Conservation (phyloP, 2,797 vertebrate species). For the Pseudopleuronectes americanus region DNA sequence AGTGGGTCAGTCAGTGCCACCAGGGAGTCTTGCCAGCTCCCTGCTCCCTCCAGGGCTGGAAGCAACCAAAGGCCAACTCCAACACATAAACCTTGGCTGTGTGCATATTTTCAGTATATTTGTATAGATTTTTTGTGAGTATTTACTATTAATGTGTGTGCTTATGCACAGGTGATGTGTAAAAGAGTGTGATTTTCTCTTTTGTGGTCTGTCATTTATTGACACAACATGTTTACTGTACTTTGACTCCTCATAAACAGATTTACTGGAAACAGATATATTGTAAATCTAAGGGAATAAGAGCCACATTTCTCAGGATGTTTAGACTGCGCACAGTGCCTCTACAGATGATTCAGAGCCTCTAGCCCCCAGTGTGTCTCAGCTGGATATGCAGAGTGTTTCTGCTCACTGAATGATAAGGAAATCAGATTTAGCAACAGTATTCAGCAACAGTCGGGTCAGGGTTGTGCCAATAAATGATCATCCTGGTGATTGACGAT, state of each 20-base stretch:
- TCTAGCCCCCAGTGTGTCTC: constrained; percentile 50
- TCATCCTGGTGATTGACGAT: background rate
- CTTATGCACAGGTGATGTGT: background rate
- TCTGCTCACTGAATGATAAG: constrained; percentile 73
- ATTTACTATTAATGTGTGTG: constrained; percentile 4
- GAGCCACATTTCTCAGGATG: constrained; percentile 27
- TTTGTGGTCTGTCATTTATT: constrained; percentile 25
- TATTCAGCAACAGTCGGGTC: constrained; percentile 45
- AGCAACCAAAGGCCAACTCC: constrained; percentile 51
- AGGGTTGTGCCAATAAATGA: background rate
- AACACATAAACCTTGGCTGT: constrained; percentile 28
- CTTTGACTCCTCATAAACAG: constrained; percentile 56
- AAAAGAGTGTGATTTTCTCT: background rate
- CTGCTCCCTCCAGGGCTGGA: constrained; percentile 47
- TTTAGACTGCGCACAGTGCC: constrained; percentile 41
- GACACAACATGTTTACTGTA: constrained; percentile 45
- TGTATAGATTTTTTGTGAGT: constrained; percentile 3
- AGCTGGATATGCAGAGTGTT: constrained; percentile 63
- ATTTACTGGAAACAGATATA: constrained; percentile 15
- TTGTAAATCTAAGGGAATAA: constrained; percentile 19
- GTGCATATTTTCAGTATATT: constrained; percentile 7
- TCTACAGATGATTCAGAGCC: constrained; percentile 63
- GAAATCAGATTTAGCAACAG: constrained; percentile 65
- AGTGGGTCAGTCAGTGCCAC: constrained; percentile 80
- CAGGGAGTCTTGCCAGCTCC: constrained; percentile 71